Evolutionary conservation across 1,140 invertebrate species (phyloP), one percentile per base, ranked within the genome.

Genomic region (Halyomorpha halys): DNA sequence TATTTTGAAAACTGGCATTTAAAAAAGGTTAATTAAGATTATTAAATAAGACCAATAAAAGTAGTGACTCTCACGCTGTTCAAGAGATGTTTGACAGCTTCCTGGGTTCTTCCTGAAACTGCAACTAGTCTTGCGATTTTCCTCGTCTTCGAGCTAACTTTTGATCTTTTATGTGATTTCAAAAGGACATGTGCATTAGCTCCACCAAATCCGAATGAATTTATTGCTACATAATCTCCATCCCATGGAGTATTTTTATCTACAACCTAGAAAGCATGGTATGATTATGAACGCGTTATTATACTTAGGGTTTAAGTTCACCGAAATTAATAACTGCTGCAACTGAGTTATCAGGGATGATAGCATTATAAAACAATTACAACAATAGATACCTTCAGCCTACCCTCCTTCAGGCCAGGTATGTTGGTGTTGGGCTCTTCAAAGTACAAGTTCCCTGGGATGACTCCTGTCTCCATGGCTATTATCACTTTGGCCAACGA

Each of bases 191-290:
- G 95, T 15, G 90, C 93, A 77, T 98, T 98, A 21, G 94, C 91
- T 56, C 96, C 96, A 63, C 96, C 96, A 77, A 98, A 98, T 19
- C 96, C 96, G 75, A 98, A 98, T 3, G 92, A 97, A 76, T 97
- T 98, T 1, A 98, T 72, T 8, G 83, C 94, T 44, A 91, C 83
- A 25, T 91, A 77, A 15, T 91, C 90, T n/a, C 92, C 91, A 39
- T 88, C 84, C 85, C 89, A 94, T 15, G 83, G 81, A 49, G 81
- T 84, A 64, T 86, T 82, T 72, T 86, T 82, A 67, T 86, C 81
- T 3, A 98, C 89, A 25, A 97, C 92, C 77, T 81, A 65, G 61
- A 65, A 70, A 59, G 49, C 16, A 62, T 30, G 27, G 8, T 30
- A 8, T 30, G n/a, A n/a, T n/a, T n/a, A n/a, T n/a, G n/a, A n/a